Percentiles rank a stretch among this genome's conserved stretches.
phyloP scores from a whole-genome alignment of 2,888 invertebrate genomes.

The Ichneumoninae sp. region DNA sequence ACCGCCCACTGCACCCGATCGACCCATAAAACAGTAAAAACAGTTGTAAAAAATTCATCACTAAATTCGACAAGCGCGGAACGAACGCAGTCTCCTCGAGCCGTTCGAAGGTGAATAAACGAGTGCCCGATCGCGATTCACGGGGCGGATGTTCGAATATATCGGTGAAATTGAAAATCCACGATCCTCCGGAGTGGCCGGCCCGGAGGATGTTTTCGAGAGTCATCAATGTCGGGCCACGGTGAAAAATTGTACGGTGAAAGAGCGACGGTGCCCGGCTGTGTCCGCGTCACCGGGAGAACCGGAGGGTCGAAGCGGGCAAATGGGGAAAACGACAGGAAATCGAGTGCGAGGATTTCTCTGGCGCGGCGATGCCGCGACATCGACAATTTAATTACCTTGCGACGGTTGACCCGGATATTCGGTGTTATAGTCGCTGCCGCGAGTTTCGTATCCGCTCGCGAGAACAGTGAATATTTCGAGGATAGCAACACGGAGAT shows the following conservation, averaged over 20 bases:
- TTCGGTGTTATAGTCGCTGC: conserved; percentile 48
- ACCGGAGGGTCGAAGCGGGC: not conserved
- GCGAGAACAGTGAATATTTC: not conserved
- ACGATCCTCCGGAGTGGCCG: not conserved
- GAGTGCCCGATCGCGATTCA: not conserved
- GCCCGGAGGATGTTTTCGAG: conserved; percentile 45
- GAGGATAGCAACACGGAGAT: not conserved
- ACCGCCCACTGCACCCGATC: too few relatives aligned
- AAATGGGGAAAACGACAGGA: conserved; percentile 8
- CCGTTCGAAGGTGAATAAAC: not conserved
- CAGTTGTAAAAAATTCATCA: too few relatives aligned
- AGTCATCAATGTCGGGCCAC: conserved; percentile 32
- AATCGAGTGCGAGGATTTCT: conserved; percentile 43
- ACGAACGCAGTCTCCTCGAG: not conserved
- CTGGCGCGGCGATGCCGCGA: conserved; percentile 39
- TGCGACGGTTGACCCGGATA: conserved; percentile 67
- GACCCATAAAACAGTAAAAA: too few relatives aligned
- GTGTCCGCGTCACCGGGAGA: not conserved
- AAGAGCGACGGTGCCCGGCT: not conserved
- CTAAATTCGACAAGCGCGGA: too few relatives aligned
- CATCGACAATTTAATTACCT: conserved; percentile 71
- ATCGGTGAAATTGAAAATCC: not conserved
- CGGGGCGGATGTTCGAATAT: not conserved
- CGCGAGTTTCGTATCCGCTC: not conserved
- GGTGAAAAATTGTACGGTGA: conserved; percentile 28